Conservation (phyloP, 2,888 invertebrate genomes). For the Lycocerus yunnanus region DNA sequence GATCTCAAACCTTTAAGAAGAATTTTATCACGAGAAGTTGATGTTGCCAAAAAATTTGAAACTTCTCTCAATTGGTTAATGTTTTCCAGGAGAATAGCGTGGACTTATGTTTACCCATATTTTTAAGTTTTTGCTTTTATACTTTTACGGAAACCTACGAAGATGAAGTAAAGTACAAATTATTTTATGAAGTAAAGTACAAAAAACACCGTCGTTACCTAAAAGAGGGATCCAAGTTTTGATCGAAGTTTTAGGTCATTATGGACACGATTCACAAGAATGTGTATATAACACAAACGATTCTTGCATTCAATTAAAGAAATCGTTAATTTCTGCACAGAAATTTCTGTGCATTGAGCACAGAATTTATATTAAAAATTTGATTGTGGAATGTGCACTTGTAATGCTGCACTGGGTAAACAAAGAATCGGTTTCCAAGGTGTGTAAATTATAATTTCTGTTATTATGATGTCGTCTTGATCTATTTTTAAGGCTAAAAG, state of each 20-base stretch:
- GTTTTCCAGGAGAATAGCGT: conserved; percentile 59
- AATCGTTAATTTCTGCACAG: conserved; percentile 37
- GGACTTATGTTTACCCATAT: not conserved
- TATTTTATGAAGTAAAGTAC: no score
- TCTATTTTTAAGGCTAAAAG: no score
- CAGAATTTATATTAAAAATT: not conserved
- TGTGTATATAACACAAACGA: conserved; percentile 33
- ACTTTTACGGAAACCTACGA: not conserved
- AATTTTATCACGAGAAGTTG: conserved; percentile 71
- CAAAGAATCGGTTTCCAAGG: not conserved
- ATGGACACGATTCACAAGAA: conserved; percentile 32
- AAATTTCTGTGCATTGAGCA: conserved; percentile 39
- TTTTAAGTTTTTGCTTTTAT: not conserved
- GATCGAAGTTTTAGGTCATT: conserved; percentile 45
- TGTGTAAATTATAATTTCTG: not conserved
- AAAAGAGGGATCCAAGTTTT: conserved; percentile 45
- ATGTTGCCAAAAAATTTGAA: conserved; percentile 70
- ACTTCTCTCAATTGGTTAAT: conserved; percentile 74
- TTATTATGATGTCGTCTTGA: no score
- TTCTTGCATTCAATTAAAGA: conserved; percentile 30
- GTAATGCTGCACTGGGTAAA: not conserved
- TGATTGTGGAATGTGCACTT: not conserved
- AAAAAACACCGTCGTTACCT: conserved; percentile 41
- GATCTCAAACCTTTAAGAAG: conserved; percentile 72
- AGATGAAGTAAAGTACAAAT: not conserved